A percentile compares a stretch with the other conserved stretches of the same genome.
These are phyloP conservation scores for Tyria jacobaeae DNA, from an alignment of 2,888 invertebrate species.

Conservation along the genomic window DNA sequence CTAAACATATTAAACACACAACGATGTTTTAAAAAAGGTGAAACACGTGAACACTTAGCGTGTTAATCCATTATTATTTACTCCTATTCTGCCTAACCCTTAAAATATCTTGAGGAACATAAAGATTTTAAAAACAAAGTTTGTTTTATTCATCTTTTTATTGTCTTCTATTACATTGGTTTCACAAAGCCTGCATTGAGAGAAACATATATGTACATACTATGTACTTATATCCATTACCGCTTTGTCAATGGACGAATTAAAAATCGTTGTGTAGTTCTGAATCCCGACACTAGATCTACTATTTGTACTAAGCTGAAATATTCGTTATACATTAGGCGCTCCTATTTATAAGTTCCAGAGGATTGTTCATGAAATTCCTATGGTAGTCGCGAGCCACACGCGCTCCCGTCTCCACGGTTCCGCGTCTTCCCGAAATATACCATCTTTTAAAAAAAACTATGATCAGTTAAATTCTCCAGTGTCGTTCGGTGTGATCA, in stretches of 20 bases:
- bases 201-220: too few relatives aligned
- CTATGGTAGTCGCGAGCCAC: conserved; percentile 73
- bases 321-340: conserved; percentile 64
- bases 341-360: conserved; percentile 87
- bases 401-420: conserved; percentile 60
- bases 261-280: conserved; percentile 22
- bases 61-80: too few relatives aligned
- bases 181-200: background rate
- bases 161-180: background rate
- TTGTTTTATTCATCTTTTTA: background rate
- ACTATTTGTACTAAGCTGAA: conserved; percentile 45
- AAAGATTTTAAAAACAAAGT: too few relatives aligned
- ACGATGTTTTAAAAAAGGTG: too few relatives aligned
- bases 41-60: too few relatives aligned
- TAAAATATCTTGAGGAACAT: too few relatives aligned
- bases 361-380: conserved; percentile 82
- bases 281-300: conserved; percentile 32
- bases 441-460: conserved; percentile 47
- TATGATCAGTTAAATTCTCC: conserved; percentile 62
- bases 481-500: conserved; percentile 59
- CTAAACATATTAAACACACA: too few relatives aligned
- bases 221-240: background rate
- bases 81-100: too few relatives aligned
- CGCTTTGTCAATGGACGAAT: conserved; percentile 5
- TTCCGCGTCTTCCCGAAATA: conserved; percentile 61